Evolutionary conservation across 2,888 invertebrate species (phyloP).

Genomic region (Thymelicus acteon): DNA sequence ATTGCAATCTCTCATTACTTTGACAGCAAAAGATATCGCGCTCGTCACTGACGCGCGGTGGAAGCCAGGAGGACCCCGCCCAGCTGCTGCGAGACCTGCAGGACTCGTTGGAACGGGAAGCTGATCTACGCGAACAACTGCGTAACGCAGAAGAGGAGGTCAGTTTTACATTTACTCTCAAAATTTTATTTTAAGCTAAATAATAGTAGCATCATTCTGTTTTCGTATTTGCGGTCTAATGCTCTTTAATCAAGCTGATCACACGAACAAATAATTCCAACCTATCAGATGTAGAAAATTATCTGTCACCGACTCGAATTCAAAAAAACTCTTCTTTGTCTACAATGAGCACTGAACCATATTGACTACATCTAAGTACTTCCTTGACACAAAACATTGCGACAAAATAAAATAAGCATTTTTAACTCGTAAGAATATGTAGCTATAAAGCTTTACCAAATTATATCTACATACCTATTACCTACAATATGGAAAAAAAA

Average conservation of each 20-base stretch:
- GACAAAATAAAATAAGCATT: too few relatives aligned
- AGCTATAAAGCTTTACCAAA: conserved; percentile 7
- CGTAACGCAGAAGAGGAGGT: conserved; percentile 97
- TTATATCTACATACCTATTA: neutral
- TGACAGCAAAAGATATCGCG: conserved; percentile 87
- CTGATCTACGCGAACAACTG: conserved; percentile 96
- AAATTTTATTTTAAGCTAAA: too few relatives aligned
- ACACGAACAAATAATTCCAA: too few relatives aligned
- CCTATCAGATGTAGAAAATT: too few relatives aligned
- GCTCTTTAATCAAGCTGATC: too few relatives aligned
- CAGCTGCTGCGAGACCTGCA: conserved; percentile 94
- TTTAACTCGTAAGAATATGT: neutral
- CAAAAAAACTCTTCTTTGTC: neutral
- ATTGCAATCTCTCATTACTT: conserved; percentile 8
- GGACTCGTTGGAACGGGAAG: conserved; percentile 96
- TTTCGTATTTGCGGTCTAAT: too few relatives aligned
- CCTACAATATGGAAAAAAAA: neutral
- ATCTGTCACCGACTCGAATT: too few relatives aligned
- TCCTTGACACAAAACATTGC: neutral
- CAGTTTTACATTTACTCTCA: conserved; percentile 38
- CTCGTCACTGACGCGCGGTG: conserved; percentile 90
- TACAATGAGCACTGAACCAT: neutral
- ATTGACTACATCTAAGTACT: neutral
- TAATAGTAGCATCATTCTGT: too few relatives aligned
- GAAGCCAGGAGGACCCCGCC: conserved; percentile 92